Evolutionary conservation across 2,113 vertebrate genomes (phyloP).

Genomic region (Procavia capensis): DNA sequence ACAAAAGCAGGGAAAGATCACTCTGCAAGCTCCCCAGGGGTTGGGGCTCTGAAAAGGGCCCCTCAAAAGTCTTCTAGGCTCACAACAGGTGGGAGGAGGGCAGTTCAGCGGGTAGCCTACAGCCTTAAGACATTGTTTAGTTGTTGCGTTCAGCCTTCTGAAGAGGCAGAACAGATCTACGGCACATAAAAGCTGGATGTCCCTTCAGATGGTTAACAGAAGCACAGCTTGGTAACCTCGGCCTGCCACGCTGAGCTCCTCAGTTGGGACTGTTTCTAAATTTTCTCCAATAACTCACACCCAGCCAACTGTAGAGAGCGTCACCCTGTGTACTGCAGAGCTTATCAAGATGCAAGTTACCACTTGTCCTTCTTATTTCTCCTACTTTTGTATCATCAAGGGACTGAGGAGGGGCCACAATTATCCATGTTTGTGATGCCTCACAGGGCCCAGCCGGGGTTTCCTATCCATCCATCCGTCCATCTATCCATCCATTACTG

Average conservation of each 20-base stretch:
- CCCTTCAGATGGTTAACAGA: background rate
- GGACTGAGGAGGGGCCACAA: background rate
- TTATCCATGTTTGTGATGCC: background rate
- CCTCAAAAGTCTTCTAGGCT: background rate
- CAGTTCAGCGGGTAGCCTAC: background rate
- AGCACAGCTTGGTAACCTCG: background rate
- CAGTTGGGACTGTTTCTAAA: background rate
- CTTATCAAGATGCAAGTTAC: background rate
- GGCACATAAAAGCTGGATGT: background rate
- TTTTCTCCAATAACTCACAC: background rate
- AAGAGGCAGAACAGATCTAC: background rate
- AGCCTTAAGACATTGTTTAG: background rate
- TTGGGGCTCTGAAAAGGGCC: background rate
- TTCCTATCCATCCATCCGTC: background rate
- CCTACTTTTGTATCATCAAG: background rate
- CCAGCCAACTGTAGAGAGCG: background rate
- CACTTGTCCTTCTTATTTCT: background rate
- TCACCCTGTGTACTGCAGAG: background rate
- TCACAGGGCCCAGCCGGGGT: background rate
- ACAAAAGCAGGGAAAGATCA: background rate
- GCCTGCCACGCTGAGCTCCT: background rate
- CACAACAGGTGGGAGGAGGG: background rate
- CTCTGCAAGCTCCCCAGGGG: background rate
- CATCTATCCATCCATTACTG: background rate
- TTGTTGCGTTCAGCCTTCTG: background rate